Base-by-base conservation (phyloP, 2,113 vertebrate genomes). In the Bettongia penicillata region DNA sequence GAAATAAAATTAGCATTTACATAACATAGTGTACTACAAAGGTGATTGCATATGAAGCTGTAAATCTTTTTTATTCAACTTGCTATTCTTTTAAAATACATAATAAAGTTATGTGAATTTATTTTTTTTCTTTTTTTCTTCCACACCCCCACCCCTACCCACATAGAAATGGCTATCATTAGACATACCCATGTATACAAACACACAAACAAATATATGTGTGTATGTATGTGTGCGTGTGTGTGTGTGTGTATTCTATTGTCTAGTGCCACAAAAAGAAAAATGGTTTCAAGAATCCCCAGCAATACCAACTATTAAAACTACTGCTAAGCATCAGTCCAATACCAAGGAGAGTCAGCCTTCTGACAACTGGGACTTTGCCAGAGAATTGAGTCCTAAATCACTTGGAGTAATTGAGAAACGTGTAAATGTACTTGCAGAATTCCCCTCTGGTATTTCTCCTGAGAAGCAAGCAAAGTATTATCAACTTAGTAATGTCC, bases 261-360 rank as follows among this genome's bases (percentile, higher is more conserved):
- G 93, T 31, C 97, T 97, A 57, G 93, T 96, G 93, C 6, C 90
- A 57, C 51, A 37, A 90, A 84, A 48, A 48, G 3, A 48, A 48
- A 48, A 48, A 89, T 96, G 90, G 96, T 95, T 95, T 97, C 97
- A 77, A 94, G 95, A 93, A 90, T 89, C 53, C 77, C 90, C 93
- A 94, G 96, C 97, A 96, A 95, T 49, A 94, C 91, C 37, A 94
- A 77, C 37, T 94, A 95, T 97, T 89, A 93, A 89, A 92, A 52
- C 11, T 89, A 93, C 0, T 52, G 53, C 55, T 95, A 97, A 95
- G 9, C 22, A 89, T 7, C 89, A 49, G 37, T 91, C 92, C n/a
- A 93, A 10, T 90, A 23, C 48, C 23, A 61, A 89, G 50, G 96
- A 97, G 48, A 7, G 91, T 53, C 49, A 90, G 3, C 16, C 96